These are phyloP conservation scores for Eucriotettix oculatus DNA, from an alignment of 2,888 invertebrate species.

Conservation along the genomic window DNA sequence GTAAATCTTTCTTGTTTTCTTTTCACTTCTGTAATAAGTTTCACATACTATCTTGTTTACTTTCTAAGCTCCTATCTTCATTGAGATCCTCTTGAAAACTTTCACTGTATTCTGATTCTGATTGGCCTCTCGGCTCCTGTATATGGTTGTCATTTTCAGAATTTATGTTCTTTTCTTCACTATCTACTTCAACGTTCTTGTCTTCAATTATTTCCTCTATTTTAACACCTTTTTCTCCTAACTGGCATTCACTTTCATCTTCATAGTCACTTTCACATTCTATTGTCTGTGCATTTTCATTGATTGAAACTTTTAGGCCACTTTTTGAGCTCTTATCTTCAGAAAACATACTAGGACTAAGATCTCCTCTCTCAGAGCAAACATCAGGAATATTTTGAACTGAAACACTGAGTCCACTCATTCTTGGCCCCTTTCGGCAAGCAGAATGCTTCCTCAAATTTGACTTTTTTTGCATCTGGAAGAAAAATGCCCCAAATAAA, in stretches of 20 bases:
- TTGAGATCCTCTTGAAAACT: background rate
- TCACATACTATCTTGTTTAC: no score
- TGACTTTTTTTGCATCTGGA: no score
- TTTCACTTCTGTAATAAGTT: no score
- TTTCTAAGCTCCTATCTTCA: no score
- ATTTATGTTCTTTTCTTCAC: background rate
- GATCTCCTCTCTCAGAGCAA: background rate
- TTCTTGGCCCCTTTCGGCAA: background rate
- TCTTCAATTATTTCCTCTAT: constrained; percentile 1
- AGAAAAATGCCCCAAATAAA: no score
- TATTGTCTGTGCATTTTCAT: constrained; percentile 4
- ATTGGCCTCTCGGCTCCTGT: no score
- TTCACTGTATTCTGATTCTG: background rate
- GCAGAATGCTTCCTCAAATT: background rate
- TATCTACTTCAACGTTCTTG: background rate
- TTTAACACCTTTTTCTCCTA: background rate
- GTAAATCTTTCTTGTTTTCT: no score
- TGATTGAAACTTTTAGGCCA: constrained; percentile 4
- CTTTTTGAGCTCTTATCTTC: constrained; percentile 3
- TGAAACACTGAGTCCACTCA: background rate
- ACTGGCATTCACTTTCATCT: background rate
- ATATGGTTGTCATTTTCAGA: background rate
- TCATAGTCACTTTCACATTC: background rate
- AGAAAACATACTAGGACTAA: constrained; percentile 1
- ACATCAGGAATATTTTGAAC: constrained; percentile 6